Conservation (phyloP, 1,140 invertebrate species). For the Rhyzopertha dominica region DNA sequence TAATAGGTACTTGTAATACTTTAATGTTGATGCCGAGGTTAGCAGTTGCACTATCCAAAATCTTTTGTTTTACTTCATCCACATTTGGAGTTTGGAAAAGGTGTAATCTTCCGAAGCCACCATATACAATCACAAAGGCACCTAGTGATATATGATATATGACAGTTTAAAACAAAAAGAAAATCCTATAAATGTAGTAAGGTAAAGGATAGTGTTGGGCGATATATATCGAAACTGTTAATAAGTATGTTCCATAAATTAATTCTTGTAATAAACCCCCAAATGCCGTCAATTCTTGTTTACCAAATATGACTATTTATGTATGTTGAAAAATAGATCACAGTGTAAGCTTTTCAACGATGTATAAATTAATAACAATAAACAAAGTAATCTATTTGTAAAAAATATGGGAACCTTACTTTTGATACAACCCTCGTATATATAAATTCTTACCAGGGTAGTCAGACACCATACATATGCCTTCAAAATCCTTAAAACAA, state of each 20-base stretch:
- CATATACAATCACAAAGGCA: conserved; percentile 84
- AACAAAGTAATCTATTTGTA: conserved; percentile 7
- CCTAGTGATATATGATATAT: too few species aligned
- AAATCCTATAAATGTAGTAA: too few species aligned
- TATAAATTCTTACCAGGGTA: conserved; percentile 40
- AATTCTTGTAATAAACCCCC: too few species aligned
- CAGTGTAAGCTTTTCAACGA: too few species aligned
- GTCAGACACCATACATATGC: conserved; percentile 59
- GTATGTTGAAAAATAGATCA: too few species aligned
- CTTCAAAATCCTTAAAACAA: conserved; percentile 89
- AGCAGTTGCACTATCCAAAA: conserved; percentile 72
- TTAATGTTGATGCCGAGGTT: conserved; percentile 80
- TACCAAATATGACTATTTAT: too few species aligned
- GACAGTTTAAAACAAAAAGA: too few species aligned
- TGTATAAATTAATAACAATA: conserved; percentile 6
- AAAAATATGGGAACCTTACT: neutral
- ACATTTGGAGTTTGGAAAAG: conserved; percentile 79
- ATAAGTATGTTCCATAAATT: too few species aligned
- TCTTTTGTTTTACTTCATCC: conserved; percentile 81
- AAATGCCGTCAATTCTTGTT: too few species aligned
- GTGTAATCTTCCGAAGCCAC: conserved; percentile 83
- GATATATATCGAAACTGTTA: too few species aligned
- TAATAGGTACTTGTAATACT: conserved; percentile 76
- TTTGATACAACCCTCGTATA: too few species aligned
- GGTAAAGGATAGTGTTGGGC: too few species aligned